Conservation (phyloP, 2,888 invertebrate genomes). For the Ryuthela nishihirai region DNA sequence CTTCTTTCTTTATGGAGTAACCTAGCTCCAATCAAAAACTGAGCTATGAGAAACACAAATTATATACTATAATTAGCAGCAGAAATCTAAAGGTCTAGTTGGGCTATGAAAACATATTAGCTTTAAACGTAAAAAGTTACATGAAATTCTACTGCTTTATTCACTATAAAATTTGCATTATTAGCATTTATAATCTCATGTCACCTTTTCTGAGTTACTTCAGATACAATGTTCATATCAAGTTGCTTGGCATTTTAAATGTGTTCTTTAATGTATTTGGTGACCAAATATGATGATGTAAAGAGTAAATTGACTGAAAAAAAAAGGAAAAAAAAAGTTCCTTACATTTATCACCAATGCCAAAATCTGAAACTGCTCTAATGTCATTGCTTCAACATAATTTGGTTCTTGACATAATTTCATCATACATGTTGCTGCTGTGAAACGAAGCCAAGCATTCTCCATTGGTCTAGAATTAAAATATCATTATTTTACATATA, state of each 20-base stretch:
- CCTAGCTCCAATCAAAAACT: too few species aligned
- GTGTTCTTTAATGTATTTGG: not conserved
- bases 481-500: not conserved
- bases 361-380: constrained; percentile 90
- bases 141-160: too few species aligned
- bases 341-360: constrained; percentile 82
- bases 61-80: too few species aligned
- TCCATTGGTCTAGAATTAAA: constrained; percentile 58
- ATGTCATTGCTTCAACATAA: constrained; percentile 88
- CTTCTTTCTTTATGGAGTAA: too few species aligned
- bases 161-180: too few species aligned
- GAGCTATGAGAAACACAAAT: too few species aligned
- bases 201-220: not conserved
- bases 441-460: constrained; percentile 86
- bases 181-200: not conserved
- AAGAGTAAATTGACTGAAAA: not conserved
- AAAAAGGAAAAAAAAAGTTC: not conserved
- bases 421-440: constrained; percentile 91
- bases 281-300: not conserved
- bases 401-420: constrained; percentile 96
- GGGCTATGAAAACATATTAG: too few species aligned
- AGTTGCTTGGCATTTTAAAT: not conserved
- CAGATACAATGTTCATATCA: not conserved
- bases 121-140: too few species aligned
- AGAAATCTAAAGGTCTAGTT: too few species aligned